These are phyloP conservation scores for Aphelenchoides avenae DNA, from an alignment of 1,140 invertebrate genomes.

Conservation along the genomic window DNA sequence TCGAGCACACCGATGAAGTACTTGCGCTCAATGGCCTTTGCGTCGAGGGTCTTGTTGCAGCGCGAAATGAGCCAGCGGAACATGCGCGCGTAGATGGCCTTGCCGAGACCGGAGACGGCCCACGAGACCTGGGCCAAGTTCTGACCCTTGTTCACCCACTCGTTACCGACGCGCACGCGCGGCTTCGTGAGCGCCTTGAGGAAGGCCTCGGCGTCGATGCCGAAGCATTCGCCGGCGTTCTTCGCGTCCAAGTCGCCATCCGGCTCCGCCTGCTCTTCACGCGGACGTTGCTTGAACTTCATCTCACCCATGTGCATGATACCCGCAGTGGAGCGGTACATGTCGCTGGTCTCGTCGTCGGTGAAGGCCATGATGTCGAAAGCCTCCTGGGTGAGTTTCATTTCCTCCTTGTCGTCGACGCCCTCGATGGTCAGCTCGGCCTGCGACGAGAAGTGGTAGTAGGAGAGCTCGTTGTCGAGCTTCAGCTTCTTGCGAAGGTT, in stretches of 20 bases:
- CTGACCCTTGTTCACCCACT: constrained; percentile 68
- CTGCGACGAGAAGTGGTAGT: constrained; percentile 77
- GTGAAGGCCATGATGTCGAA: constrained; percentile 97
- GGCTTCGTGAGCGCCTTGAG: constrained; percentile 67
- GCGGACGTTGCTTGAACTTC: constrained; percentile 99
- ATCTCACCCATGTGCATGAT: constrained; percentile 88
- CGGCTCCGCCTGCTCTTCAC: constrained; percentile 97
- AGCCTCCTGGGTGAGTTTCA: constrained; percentile 84
- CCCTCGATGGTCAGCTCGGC: constrained; percentile 92
- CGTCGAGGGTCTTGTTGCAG: constrained; percentile 68
- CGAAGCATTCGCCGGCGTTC: constrained; percentile 65
- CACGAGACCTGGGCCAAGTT: constrained; percentile 72
- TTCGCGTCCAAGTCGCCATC: constrained; percentile 73
- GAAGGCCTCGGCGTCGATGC: constrained; percentile 66
- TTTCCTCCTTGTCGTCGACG: constrained; percentile 95
- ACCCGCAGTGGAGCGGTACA: constrained; percentile 91
- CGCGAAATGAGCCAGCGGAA: constrained; percentile 67
- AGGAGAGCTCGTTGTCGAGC: constrained; percentile 53
- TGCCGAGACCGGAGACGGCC: constrained; percentile 66
- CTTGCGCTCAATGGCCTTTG: constrained; percentile 63
- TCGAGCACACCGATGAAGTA: constrained; percentile 83
- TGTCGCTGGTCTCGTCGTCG: constrained; percentile 81
- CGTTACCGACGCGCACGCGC: constrained; percentile 65
- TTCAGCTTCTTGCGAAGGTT: constrained; percentile 66
- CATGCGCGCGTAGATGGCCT: constrained; percentile 67